Percentiles rank a stretch among this genome's conserved stretches.
Evolutionary conservation across 2,888 invertebrate genomes (phyloP).

Genomic region (Brassicogethes aeneus): DNA sequence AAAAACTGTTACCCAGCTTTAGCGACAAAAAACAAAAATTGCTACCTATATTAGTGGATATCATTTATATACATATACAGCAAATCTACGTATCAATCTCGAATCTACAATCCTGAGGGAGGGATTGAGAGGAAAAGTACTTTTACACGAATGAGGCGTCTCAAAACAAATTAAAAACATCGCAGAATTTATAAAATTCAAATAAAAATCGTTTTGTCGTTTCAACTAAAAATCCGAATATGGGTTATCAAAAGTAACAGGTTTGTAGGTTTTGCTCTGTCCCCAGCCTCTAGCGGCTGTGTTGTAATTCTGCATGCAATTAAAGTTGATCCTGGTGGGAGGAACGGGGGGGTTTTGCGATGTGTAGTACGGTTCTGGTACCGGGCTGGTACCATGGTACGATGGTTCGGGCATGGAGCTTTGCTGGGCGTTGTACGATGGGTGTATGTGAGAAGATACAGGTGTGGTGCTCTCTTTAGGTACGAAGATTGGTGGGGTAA

Average conservation of each 20-base stretch:
- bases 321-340: constrained; percentile 27
- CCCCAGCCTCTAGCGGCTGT: constrained; percentile 80
- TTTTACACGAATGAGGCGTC: constrained; percentile 3
- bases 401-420: constrained; percentile 9
- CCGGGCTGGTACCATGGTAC: constrained; percentile 10
- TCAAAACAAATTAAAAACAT: not conserved
- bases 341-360: constrained; percentile 17
- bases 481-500: constrained; percentile 29
- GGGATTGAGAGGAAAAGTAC: constrained; percentile 14
- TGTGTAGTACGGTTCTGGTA: constrained; percentile 10
- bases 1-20: constrained; percentile 2
- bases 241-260: constrained; percentile 57
- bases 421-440: constrained; percentile 20
- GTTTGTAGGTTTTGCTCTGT: constrained; percentile 59
- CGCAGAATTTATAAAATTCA: constrained; percentile 2
- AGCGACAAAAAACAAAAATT: not conserved
- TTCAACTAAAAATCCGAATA: constrained; percentile 25
- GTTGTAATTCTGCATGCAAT: constrained; percentile 56
- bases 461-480: constrained; percentile 30
- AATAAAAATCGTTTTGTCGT: constrained; percentile 5
- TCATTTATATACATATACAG: constrained; percentile 9
- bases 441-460: constrained; percentile 18
- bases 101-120: constrained; percentile 13
- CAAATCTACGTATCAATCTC: constrained; percentile 8
- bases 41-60: constrained; percentile 5